Percentiles rank a stretch among this genome's conserved stretches.
Evolutionary conservation across 1,140 invertebrate genomes (phyloP).

Genomic region (Apis dorsata): DNA sequence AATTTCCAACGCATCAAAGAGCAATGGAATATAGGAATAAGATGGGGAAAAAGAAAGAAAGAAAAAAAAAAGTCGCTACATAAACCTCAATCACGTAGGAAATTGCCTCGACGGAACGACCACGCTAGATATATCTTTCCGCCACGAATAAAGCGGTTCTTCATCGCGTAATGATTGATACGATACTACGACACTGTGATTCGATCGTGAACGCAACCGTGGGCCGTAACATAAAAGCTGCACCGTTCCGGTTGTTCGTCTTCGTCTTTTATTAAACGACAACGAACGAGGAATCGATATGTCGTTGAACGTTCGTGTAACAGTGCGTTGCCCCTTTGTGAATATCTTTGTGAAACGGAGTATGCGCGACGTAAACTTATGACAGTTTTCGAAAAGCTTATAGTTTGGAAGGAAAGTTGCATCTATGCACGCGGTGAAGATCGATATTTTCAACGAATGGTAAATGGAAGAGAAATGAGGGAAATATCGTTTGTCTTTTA

Average conservation of each 20-base stretch:
- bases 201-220: slow-evolving; percentile 27
- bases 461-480: not conserved
- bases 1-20: not conserved
- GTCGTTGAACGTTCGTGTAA: slow-evolving; percentile 45
- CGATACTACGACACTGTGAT: slow-evolving; percentile 20
- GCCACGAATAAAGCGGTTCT: not conserved
- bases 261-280: slow-evolving; percentile 62
- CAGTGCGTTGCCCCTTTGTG: slow-evolving; percentile 56
- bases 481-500: not conserved
- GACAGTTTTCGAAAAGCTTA: not conserved
- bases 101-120: not conserved
- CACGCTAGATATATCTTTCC: not conserved
- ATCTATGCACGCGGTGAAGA: not conserved
- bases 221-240: slow-evolving; percentile 33
- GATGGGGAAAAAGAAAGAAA: too few relatives aligned
- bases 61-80: not conserved
- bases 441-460: not conserved
- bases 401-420: not conserved
- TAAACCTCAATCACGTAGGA: not conserved
- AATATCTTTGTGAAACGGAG: not conserved
- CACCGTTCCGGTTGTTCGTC: slow-evolving; percentile 33
- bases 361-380: not conserved
- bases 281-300: slow-evolving; percentile 50
- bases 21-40: too few relatives aligned
- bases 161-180: slow-evolving; percentile 50